These are phyloP conservation scores for Delphinus delphis DNA, from an alignment of 2,113 vertebrate genomes.

Conservation along the genomic window DNA sequence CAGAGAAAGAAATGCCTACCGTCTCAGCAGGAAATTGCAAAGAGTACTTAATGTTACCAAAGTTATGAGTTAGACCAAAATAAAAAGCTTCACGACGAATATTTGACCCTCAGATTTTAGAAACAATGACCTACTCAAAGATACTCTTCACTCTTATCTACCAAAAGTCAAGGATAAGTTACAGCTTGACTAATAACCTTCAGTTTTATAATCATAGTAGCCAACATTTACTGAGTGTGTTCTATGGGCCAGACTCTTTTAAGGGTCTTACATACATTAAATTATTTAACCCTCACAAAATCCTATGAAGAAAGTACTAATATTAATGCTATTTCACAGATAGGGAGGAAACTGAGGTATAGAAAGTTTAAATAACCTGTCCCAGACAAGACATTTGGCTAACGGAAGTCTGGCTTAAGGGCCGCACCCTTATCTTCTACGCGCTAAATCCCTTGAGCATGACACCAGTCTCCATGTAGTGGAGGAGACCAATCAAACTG, in stretches of 20 bases:
- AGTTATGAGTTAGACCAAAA: slow-evolving; percentile 8
- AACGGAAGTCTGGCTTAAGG: too few species aligned
- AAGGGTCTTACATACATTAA: neutral
- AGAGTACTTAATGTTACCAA: slow-evolving; percentile 28
- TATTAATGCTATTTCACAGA: neutral
- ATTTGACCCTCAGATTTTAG: neutral
- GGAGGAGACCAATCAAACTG: too few species aligned
- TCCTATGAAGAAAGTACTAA: neutral
- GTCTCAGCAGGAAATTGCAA: neutral
- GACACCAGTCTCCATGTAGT: neutral
- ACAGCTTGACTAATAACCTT: neutral
- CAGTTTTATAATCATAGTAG: neutral
- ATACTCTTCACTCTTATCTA: neutral
- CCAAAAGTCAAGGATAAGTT: neutral
- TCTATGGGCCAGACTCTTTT: neutral
- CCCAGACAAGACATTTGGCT: neutral
- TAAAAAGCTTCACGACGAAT: neutral
- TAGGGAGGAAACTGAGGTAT: neutral
- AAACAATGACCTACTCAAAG: neutral
- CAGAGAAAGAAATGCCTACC: neutral
- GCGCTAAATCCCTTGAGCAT: neutral
- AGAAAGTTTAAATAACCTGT: neutral
- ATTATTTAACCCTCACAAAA: neutral
- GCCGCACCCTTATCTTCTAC: too few species aligned
- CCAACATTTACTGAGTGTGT: neutral